A percentile compares a stretch with the other conserved stretches of the same genome.
Evolutionary conservation across 1,140 invertebrate genomes (phyloP).

Genomic region (Magallana gigas): DNA sequence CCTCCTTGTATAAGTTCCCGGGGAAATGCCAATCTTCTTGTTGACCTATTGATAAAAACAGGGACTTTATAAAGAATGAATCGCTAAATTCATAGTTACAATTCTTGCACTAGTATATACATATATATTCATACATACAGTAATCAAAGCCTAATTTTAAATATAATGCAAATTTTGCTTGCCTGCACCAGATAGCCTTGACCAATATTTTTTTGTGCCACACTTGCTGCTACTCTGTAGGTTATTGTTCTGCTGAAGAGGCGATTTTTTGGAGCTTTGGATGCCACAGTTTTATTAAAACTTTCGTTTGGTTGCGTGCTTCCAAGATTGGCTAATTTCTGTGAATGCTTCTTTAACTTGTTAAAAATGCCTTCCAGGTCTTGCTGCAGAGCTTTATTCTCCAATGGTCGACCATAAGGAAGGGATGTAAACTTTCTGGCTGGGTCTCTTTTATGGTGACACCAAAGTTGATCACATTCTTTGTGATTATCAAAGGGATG

Average conservation of each 20-base stretch:
- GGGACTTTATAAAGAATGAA: background rate
- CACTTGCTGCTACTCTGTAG: too few relatives aligned
- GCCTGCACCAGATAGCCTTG: too few relatives aligned
- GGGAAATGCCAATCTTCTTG: conserved; percentile 1
- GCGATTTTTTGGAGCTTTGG: too few relatives aligned
- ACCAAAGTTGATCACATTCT: background rate
- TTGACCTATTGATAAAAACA: background rate
- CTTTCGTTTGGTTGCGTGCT: too few relatives aligned
- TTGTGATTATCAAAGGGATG: background rate
- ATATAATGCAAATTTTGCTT: too few relatives aligned
- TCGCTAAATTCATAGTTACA: background rate
- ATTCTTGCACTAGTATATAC: background rate
- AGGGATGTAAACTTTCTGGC: background rate
- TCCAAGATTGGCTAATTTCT: too few relatives aligned
- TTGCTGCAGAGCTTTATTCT: background rate
- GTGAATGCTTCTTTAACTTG: background rate
- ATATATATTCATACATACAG: too few relatives aligned
- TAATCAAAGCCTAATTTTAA: too few relatives aligned
- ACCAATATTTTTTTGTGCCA: too few relatives aligned
- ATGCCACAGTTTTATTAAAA: too few relatives aligned
- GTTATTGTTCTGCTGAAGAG: too few relatives aligned
- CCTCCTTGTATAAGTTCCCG: conserved; percentile 21
- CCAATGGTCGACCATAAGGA: background rate
- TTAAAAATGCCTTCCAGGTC: background rate
- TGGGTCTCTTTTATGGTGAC: background rate